Evolutionary conservation across 1,140 invertebrate species (phyloP).

Genomic region (Myzus persicae): DNA sequence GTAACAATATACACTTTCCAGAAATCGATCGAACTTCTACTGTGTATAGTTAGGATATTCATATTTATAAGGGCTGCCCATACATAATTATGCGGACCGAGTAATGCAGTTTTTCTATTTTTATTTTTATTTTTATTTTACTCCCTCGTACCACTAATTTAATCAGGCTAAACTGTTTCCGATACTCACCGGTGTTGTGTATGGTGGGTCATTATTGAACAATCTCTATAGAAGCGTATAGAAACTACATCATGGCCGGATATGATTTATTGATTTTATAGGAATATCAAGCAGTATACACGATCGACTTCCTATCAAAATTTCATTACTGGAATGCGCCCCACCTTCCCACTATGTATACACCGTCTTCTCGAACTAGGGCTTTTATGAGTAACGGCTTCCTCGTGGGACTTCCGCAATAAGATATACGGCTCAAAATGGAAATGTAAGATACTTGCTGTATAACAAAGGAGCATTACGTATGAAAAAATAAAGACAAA

Average conservation of each 20-base stretch:
- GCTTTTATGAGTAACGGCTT: slow-evolving; percentile 54
- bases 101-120: background rate
- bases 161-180: slow-evolving; percentile 27
- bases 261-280: slow-evolving; percentile 37
- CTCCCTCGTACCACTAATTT: background rate
- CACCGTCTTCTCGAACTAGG: background rate
- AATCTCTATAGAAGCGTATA: background rate
- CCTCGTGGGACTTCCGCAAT: slow-evolving; percentile 33
- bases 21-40: background rate
- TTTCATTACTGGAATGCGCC: slow-evolving; percentile 44
- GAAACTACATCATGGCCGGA: background rate
- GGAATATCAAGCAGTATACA: slow-evolving; percentile 46
- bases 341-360: background rate
- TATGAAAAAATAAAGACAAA: background rate
- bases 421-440: slow-evolving; percentile 37
- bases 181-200: background rate
- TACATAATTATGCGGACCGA: background rate
- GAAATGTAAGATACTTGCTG: background rate
- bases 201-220: slow-evolving; percentile 7
- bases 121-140: slow-evolving; percentile 2
- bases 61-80: background rate
- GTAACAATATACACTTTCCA: background rate
- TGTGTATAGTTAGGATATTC: background rate
- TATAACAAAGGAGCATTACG: background rate
- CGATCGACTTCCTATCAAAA: slow-evolving; percentile 52